Percentiles rank a stretch among this genome's conserved stretches.
Evolutionary conservation across 2,113 vertebrate species (phyloP).

Genomic region (Erythrocercus mccallii): DNA sequence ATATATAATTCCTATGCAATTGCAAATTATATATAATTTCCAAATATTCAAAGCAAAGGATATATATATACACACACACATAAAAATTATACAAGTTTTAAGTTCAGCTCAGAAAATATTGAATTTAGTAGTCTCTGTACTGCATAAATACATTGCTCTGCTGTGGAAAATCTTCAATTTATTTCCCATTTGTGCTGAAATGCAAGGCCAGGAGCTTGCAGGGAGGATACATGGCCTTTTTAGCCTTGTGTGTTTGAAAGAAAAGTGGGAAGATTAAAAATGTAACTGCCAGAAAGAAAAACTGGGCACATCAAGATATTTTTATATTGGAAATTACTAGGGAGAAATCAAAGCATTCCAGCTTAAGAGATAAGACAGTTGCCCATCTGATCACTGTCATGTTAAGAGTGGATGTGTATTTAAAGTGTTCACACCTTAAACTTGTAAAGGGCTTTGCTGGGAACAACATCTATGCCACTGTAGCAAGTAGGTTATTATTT

Average conservation of each 20-base stretch:
- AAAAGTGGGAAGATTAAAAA: neutral
- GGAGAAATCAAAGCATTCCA: neutral
- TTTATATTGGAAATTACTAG: neutral
- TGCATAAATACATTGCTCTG: neutral
- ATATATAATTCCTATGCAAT: no score
- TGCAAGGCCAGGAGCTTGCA: neutral
- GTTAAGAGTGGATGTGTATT: neutral
- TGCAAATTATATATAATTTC: neutral
- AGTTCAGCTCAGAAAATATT: neutral
- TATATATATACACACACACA: neutral
- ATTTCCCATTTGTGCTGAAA: neutral
- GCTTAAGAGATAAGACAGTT: neutral
- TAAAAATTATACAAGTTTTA: neutral
- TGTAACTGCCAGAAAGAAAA: neutral
- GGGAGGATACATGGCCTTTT: neutral
- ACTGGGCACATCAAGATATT: neutral
- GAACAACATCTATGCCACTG: neutral
- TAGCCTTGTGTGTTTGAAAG: neutral
- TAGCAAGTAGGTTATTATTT: neutral
- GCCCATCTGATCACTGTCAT: neutral
- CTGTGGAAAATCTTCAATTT: neutral
- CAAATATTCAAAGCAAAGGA: neutral
- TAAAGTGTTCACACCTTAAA: neutral
- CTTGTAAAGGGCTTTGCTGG: neutral
- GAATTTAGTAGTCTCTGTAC: neutral